Base-by-base conservation (phyloP, 2,113 vertebrate genomes). In the Sebastes fasciatus region DNA sequence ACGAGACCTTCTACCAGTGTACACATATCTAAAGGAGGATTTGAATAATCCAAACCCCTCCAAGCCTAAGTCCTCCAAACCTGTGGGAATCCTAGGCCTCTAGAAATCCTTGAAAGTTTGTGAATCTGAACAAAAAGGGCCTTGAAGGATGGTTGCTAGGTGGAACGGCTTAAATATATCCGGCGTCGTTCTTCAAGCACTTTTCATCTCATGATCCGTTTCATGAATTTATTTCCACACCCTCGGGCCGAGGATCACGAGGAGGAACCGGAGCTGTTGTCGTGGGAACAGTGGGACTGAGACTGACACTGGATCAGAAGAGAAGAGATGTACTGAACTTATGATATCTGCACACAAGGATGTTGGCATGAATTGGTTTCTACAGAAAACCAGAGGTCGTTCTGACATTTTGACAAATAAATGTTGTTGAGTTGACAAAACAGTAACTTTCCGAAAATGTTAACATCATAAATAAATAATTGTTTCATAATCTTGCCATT, bases 31-130 rank as follows among this genome's bases (percentile, higher is more conserved):
- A 1, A 64, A 74, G 51, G 42, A 68, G 64, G 45, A 71, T 60
- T 76, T 76, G 12, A 80, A 76, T 85, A 80, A 85, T 60, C 52
- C 17, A 46, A 62, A 67, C 54, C 13, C 60, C 60, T 77, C 1
- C 26, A 34, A 60, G 52, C 4, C 23, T 49, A 0, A 54, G 62
- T 67, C 34, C 34, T 45, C 46, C 82, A 7, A 11, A 6, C 67
- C 52, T 9, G 3, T 21, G 45, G 74, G 67, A 69, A 10, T 1
- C 0, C 14, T 13, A 45, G 52, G 16, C 13, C 66, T 54, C 51
- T 1, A 19, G 16, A 17, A 54, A 19, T 54, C 51, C 51, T 19
- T 16, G 49, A 16, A 51, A 6, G 51, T 80, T 70, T 17, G 57
- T 43, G 52, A 67, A 77, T 46, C 9, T 34, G 8, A 58, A 68